These are phyloP conservation scores for Plemyria rubiginata DNA, from an alignment of 2,888 invertebrate genomes.

Conservation along the genomic window DNA sequence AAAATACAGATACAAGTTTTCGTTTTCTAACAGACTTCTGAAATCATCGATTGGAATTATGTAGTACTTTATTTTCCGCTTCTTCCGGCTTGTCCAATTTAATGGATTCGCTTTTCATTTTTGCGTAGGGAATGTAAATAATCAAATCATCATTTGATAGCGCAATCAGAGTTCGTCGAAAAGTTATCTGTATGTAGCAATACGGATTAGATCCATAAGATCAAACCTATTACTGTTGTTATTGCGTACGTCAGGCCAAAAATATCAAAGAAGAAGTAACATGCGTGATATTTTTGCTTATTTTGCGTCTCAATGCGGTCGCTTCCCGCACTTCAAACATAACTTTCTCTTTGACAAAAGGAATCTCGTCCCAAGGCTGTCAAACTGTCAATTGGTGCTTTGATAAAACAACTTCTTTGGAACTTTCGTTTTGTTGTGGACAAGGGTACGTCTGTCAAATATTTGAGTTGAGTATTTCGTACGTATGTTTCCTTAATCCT, in stretches of 20 bases:
- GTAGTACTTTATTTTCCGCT: background rate
- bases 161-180: too few relatives aligned
- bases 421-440: slow-evolving; percentile 39
- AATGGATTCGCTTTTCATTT: background rate
- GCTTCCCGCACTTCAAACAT: slow-evolving; percentile 36
- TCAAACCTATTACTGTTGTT: slow-evolving; percentile 24
- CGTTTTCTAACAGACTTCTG: background rate
- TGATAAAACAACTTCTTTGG: slow-evolving; percentile 41
- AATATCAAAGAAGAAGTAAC: slow-evolving; percentile 21
- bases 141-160: too few relatives aligned
- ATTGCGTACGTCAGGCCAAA: slow-evolving; percentile 25
- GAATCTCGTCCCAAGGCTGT: slow-evolving; percentile 36
- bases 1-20: slow-evolving; percentile 28
- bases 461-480: slow-evolving; percentile 32
- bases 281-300: slow-evolving; percentile 35
- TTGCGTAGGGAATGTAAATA: background rate
- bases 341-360: slow-evolving; percentile 39
- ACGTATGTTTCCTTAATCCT: slow-evolving; percentile 27
- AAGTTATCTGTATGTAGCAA: too few relatives aligned
- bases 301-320: slow-evolving; percentile 36
- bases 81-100: background rate
- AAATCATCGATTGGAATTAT: background rate
- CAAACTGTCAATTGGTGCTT: slow-evolving; percentile 44
- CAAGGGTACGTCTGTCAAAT: slow-evolving; percentile 37
- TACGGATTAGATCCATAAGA: slow-evolving; percentile 20